Evolutionary conservation across 2,113 vertebrate genomes (phyloP).

Genomic region (Ochotona curzoniae): DNA sequence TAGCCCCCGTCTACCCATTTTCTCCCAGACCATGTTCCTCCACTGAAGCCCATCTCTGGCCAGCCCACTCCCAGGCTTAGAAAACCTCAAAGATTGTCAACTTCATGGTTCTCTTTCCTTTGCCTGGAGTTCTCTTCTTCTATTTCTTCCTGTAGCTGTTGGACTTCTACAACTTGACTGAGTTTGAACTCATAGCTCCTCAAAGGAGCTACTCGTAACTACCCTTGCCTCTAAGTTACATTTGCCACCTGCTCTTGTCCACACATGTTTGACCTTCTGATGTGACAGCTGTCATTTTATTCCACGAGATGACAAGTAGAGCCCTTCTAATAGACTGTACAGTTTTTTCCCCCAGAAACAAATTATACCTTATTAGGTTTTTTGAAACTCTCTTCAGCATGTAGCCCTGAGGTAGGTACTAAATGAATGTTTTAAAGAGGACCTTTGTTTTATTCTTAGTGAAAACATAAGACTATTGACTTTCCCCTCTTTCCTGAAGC

Average conservation of each 20-base stretch:
- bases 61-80: not conserved
- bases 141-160: not conserved
- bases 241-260: not conserved
- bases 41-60: not conserved
- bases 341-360: not conserved
- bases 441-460: constrained; percentile 34
- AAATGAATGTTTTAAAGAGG: constrained; percentile 34
- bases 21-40: not conserved
- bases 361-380: not conserved
- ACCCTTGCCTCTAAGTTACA: not conserved
- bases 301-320: not conserved
- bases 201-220: not conserved
- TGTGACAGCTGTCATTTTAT: not conserved
- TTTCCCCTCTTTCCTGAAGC: not conserved
- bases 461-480: constrained; percentile 24
- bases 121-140: constrained; percentile 8
- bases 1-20: not conserved
- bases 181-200: not conserved
- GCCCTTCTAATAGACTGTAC: not conserved
- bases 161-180: not conserved
- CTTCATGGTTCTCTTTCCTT: not conserved
- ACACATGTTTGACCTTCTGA: not conserved
- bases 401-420: not conserved
- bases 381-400: not conserved
- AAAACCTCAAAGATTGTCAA: not conserved